A percentile compares a stretch with the other conserved stretches of the same genome.
Evolutionary conservation across 1,140 invertebrate species (phyloP).

Genomic region (Drosophila equinoxialis): DNA sequence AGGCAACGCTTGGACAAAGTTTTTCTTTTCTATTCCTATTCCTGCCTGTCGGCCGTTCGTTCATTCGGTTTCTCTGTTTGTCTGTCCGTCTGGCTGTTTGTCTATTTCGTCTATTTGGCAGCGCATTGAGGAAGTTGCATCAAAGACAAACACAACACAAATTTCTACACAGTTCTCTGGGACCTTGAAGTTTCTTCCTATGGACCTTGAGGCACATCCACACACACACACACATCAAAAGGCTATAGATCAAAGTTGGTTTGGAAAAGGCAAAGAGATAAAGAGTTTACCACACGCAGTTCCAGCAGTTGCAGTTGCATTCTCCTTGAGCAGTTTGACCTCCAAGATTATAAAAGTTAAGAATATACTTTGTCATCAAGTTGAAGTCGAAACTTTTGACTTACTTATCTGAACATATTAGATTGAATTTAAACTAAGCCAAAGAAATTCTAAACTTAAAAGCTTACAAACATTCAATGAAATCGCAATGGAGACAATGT

Average conservation of each 20-base stretch:
- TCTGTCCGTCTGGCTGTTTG: conserved; percentile 36
- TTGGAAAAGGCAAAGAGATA: conserved; percentile 29
- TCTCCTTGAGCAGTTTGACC: background rate
- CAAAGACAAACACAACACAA: conserved; percentile 64
- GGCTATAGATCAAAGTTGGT: conserved; percentile 63
- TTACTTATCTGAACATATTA: too few relatives aligned
- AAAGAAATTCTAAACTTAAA: too few relatives aligned
- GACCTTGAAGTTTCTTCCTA: conserved; percentile 68
- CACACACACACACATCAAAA: conserved; percentile 38
- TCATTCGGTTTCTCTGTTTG: conserved; percentile 10
- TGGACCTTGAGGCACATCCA: conserved; percentile 69
- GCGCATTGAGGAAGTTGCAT: conserved; percentile 79
- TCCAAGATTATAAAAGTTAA: background rate
- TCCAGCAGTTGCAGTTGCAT: conserved; percentile 47
- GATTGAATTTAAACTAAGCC: too few relatives aligned
- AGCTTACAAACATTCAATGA: too few relatives aligned
- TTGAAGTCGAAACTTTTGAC: background rate
- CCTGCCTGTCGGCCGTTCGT: background rate
- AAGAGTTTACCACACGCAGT: conserved; percentile 27
- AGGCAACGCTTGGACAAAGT: conserved; percentile 23
- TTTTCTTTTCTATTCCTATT: conserved; percentile 16
- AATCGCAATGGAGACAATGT: too few relatives aligned
- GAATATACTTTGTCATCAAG: background rate
- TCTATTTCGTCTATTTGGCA: conserved; percentile 63
- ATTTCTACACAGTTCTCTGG: conserved; percentile 51